Conservation (phyloP, 1,140 invertebrate species). For the Solen grandis region DNA sequence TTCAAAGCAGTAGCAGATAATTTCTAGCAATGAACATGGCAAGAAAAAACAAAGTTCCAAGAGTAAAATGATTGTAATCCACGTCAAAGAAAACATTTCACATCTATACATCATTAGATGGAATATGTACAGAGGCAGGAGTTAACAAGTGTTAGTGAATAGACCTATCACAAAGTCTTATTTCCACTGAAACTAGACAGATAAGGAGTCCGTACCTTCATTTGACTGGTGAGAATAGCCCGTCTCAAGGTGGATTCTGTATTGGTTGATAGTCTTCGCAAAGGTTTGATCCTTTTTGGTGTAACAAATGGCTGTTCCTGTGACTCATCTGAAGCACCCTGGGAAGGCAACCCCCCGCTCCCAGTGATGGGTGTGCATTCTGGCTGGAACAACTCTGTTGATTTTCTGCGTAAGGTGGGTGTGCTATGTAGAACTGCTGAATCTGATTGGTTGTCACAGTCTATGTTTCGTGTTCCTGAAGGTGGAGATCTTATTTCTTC, state of each 20-base stretch:
- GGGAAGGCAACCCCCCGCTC: background rate
- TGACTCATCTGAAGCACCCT: background rate
- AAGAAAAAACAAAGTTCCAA: too few species aligned
- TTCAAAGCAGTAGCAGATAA: too few species aligned
- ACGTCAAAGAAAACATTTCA: too few species aligned
- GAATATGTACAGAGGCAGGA: too few species aligned
- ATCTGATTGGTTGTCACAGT: background rate
- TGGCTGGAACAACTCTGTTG: conserved; percentile 57
- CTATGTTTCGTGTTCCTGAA: background rate
- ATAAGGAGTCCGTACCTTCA: conserved; percentile 57
- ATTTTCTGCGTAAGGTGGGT: conserved; percentile 51
- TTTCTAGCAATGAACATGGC: too few species aligned
- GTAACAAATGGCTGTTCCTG: conserved; percentile 57
- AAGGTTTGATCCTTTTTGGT: conserved; percentile 50
- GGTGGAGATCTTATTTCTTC: background rate
- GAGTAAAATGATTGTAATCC: too few species aligned
- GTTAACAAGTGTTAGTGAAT: too few species aligned
- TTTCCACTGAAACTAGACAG: background rate
- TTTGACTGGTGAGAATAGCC: conserved; percentile 56
- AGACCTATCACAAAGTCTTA: too few species aligned
- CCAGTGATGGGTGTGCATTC: conserved; percentile 63
- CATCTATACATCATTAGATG: too few species aligned
- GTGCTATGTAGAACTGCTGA: conserved; percentile 63
- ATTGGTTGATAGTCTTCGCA: conserved; percentile 64
- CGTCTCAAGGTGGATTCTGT: conserved; percentile 59